phyloP scores from a whole-genome alignment of 1,140 invertebrate species.

The Nylanderia fulva region DNA sequence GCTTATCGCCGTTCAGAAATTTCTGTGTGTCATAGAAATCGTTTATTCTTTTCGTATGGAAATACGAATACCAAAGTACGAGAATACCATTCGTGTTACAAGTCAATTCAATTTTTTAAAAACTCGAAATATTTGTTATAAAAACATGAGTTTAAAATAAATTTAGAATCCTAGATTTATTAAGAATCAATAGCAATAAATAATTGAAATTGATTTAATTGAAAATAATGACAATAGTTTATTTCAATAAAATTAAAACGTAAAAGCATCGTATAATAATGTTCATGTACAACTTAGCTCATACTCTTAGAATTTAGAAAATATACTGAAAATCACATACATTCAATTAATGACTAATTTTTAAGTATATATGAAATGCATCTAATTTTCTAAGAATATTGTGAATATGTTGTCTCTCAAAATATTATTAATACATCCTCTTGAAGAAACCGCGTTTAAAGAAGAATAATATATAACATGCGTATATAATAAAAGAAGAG shows the following conservation, averaged over 20 bases:
- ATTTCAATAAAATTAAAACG: not conserved
- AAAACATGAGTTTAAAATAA: not conserved
- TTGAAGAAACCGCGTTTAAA: slow-evolving; percentile 8
- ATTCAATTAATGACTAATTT: not conserved
- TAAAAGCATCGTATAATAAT: not conserved
- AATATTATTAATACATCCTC: slow-evolving; percentile 19
- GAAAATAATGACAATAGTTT: not conserved
- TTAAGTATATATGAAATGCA: not conserved
- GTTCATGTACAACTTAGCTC: not conserved
- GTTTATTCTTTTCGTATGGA: slow-evolving; percentile 48
- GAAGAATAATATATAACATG: not conserved
- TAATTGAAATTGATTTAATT: slow-evolving; percentile 12
- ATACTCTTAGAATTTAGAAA: not conserved
- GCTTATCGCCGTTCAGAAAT: slow-evolving; percentile 57
- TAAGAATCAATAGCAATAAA: not conserved
- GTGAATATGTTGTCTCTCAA: no score
- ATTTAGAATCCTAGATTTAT: not conserved
- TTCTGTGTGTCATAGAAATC: slow-evolving; percentile 3
- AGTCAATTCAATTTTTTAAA: slow-evolving; percentile 62
- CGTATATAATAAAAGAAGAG: not conserved
- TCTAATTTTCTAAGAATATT: no score
- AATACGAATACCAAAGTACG: slow-evolving; percentile 42
- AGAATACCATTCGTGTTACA: slow-evolving; percentile 1
- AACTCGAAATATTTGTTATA: slow-evolving; percentile 17
- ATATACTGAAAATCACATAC: not conserved